A percentile compares a stretch with the other conserved stretches of the same genome.
phyloP scores from a whole-genome alignment of 2,113 vertebrate genomes.

The Nycticorax nycticorax region DNA sequence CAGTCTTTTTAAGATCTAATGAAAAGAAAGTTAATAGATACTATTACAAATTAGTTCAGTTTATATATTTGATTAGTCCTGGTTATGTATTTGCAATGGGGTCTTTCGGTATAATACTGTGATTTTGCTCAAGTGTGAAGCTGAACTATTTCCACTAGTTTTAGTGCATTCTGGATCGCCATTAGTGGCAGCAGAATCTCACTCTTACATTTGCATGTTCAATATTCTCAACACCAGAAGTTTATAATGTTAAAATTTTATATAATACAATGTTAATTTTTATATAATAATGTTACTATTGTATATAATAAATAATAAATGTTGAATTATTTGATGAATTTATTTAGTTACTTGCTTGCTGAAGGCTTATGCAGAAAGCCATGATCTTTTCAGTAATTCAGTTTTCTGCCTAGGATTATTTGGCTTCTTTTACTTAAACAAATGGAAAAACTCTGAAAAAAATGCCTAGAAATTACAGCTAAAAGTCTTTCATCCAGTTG shows the following conservation, averaged over 20 bases:
- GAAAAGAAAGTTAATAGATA: background rate
- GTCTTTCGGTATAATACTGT: background rate
- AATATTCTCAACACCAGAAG: background rate
- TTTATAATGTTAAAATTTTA: background rate
- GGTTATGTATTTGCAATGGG: background rate
- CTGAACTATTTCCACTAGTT: background rate
- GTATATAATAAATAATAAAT: background rate
- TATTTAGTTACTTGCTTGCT: background rate
- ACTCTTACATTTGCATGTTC: background rate
- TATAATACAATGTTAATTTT: too few species aligned
- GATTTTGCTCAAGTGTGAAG: background rate
- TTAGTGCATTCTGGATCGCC: background rate
- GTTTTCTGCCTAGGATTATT: background rate
- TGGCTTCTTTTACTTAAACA: background rate
- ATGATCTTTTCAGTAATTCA: background rate
- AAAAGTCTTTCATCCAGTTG: background rate
- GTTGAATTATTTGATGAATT: background rate
- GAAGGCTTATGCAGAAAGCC: background rate
- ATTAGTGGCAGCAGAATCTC: background rate
- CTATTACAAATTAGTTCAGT: background rate
- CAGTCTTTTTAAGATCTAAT: background rate
- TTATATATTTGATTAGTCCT: background rate
- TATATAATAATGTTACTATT: too few species aligned
- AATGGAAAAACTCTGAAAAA: background rate
- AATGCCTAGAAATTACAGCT: background rate